phyloP scores from a whole-genome alignment of 2,797 vertebrate species.

The Hippocampus kuda region DNA sequence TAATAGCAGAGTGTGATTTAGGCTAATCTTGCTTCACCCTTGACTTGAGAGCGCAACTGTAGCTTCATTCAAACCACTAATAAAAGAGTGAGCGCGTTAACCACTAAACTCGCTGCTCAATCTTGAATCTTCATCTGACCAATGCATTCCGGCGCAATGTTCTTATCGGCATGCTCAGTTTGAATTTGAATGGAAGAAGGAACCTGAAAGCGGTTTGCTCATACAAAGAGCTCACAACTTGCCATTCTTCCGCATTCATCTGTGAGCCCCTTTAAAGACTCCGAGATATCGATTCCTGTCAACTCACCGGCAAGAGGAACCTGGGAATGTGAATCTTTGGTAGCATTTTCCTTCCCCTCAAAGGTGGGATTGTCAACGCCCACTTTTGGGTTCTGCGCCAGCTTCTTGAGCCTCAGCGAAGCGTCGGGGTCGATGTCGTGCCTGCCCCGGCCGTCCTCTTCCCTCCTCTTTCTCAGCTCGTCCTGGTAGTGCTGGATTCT shows the following conservation, averaged over 20 bases:
- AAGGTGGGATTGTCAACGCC: constrained; percentile 93
- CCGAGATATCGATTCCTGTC: background rate
- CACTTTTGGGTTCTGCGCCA: constrained; percentile 84
- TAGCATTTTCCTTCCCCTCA: constrained; percentile 64
- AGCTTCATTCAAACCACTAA: background rate
- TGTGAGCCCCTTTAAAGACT: constrained; percentile 10
- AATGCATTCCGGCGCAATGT: background rate
- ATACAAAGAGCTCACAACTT: constrained; percentile 20
- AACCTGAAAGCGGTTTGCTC: too few relatives aligned
- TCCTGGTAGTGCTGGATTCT: constrained; percentile 85
- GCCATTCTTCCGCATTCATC: constrained; percentile 23
- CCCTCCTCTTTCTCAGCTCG: constrained; percentile 77
- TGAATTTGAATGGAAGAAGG: background rate
- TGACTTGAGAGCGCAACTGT: background rate
- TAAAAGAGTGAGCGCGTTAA: background rate
- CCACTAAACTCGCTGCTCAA: background rate
- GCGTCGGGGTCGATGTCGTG: constrained; percentile 81
- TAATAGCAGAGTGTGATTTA: background rate
- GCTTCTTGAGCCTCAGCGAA: constrained; percentile 84
- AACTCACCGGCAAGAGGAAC: constrained; percentile 50
- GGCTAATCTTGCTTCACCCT: background rate
- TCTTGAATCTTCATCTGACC: background rate
- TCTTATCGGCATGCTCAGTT: background rate
- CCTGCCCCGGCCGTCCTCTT: constrained; percentile 75
- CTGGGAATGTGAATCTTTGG: constrained; percentile 29